Base-by-base conservation (phyloP, 2,888 invertebrate genomes). In the Willowsia nigromaculata region DNA sequence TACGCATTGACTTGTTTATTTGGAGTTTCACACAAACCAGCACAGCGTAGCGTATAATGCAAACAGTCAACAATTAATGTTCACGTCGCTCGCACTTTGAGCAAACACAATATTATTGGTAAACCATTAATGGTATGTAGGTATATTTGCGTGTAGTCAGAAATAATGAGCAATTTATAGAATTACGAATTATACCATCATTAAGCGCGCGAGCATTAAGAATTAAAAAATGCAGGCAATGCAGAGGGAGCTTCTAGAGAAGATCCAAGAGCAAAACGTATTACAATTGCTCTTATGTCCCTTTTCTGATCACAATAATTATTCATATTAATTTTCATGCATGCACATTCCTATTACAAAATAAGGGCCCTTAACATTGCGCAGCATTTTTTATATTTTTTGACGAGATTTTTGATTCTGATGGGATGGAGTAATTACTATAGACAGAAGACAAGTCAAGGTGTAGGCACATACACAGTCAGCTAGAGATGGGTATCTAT, bases 341-440 rank as follows among this genome's bases (percentile, higher is more conserved):
- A 6, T 47, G 13, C 13, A 6, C 13, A 47, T 13, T 47, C 13
- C 13, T 65, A 65, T 65, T 65, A 65, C 65, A 65, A 65, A 65
- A 65, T 62, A 15, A 65, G n/a, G 65, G 37, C 65, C 65, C 33
- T 65, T 33, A 65, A 65, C 33, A 65, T 65, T 65, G 6, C 65
- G 9, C 65, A 62, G n/a, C 3, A 13, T n/a, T n/a, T n/a, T n/a
- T n/a, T n/a, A 27, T 11, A 65, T 2, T 33, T 65, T 65, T 65
- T 33, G 65, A 65, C 33, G 25, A 33, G 65, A 65, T 33, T 15
- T 25, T 25, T n/a, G n/a, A n/a, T 27, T 59, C 1, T 27, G 59
- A 59, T 59, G 27, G 2, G 22, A 43, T 62, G 40, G 18, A 59
- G 81, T 59, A 81, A 83, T 83, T 71, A 83, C 83, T 71, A 68